These are phyloP conservation scores for Romanogobio albipinnatus DNA, from an alignment of 2,113 vertebrate species.

Conservation along the genomic window DNA sequence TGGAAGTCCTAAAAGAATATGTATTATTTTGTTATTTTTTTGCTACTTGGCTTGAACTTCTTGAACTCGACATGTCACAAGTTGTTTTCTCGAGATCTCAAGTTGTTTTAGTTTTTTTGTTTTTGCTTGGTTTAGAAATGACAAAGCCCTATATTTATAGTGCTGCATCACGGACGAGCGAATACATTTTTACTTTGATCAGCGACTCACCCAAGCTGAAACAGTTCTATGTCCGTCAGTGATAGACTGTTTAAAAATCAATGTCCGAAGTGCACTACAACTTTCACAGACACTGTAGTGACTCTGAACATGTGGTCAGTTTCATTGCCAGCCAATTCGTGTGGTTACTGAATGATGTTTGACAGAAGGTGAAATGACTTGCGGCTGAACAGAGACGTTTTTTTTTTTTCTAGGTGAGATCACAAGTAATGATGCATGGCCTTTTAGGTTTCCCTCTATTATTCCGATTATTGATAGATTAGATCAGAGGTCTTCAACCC, in stretches of 20 bases:
- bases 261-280: not conserved
- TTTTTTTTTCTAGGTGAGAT: not conserved
- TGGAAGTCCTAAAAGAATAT: not conserved
- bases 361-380: not conserved
- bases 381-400: not conserved
- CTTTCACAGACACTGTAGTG: not conserved
- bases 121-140: not conserved
- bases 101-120: not conserved
- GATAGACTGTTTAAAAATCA: not conserved
- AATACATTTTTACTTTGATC: conserved; percentile 5
- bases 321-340: not conserved
- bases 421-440: not conserved
- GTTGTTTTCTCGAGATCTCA: not conserved
- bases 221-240: not conserved
- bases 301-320: not conserved
- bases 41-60: not conserved
- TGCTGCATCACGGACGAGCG: not conserved
- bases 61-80: not conserved
- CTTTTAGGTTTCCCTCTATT: not conserved
- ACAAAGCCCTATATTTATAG: not conserved
- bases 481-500: too few relatives aligned
- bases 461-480: not conserved
- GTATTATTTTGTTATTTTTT: not conserved
- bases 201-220: not conserved
- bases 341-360: not conserved